phyloP scores from a whole-genome alignment of 2,113 vertebrate genomes.

The Origma solitaria region DNA sequence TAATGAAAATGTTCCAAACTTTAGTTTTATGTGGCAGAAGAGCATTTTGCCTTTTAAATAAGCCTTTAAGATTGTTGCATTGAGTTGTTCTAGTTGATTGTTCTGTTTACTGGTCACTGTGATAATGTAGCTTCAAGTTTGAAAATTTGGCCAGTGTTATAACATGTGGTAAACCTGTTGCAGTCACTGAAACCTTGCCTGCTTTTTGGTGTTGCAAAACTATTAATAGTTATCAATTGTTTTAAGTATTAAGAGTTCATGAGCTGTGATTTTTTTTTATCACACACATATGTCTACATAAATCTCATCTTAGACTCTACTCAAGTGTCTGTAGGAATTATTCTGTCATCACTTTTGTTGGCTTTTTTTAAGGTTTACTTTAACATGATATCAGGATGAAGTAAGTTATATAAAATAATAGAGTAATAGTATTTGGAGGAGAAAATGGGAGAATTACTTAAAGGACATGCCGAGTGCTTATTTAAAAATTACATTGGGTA shows the following conservation, averaged over 20 bases:
- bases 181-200: background rate
- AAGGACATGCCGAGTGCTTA: background rate
- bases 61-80: background rate
- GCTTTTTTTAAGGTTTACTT: background rate
- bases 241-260: background rate
- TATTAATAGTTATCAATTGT: background rate
- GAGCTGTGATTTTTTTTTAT: background rate
- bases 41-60: background rate
- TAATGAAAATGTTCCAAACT: background rate
- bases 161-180: background rate
- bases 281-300: background rate
- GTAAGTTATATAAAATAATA: background rate
- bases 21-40: background rate
- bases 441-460: background rate
- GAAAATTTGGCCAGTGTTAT: background rate
- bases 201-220: background rate
- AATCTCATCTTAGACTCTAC: background rate
- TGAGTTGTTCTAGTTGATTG: background rate
- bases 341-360: background rate
- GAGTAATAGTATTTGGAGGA: background rate
- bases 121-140: background rate
- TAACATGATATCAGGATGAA: background rate
- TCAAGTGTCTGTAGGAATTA: background rate
- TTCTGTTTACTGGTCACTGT: background rate
- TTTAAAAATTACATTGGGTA: conserved; percentile 17